A percentile compares a stretch with the other conserved stretches of the same genome.
Conservation (phyloP, 2,797 vertebrate species). For the Sebastes kiyomatsui region DNA sequence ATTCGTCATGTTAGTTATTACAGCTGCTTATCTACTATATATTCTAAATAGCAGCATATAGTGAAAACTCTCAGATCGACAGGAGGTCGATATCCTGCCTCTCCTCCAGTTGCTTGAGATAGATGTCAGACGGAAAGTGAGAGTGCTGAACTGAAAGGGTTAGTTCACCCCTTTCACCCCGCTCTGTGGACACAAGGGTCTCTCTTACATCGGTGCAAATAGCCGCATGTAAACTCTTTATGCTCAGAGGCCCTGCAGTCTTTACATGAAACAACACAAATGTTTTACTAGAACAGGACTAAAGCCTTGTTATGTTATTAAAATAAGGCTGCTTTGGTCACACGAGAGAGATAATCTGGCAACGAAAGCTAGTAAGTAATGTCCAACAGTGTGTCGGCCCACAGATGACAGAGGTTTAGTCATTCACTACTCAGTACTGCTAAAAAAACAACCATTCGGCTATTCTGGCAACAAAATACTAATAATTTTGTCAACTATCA, state of each 20-base stretch:
- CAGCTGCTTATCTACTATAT: not conserved
- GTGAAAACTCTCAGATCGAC: not conserved
- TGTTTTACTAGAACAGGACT: constrained; percentile 45
- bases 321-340: constrained; percentile 66
- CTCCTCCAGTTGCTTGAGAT: constrained; percentile 1
- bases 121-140: constrained; percentile 43
- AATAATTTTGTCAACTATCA: not conserved
- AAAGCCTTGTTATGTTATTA: constrained; percentile 61
- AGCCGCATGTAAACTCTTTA: constrained; percentile 2
- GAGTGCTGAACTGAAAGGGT: constrained; percentile 9
- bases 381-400: not conserved
- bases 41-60: not conserved
- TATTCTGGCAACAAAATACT: not conserved
- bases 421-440: not conserved
- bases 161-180: constrained; percentile 26
- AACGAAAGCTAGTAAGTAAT: constrained; percentile 34
- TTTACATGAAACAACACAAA: constrained; percentile 32
- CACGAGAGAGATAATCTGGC: constrained; percentile 51
- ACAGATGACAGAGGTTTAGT: not conserved
- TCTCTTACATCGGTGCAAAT: constrained; percentile 26
- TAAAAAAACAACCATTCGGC: not conserved
- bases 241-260: not conserved
- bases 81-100: not conserved
- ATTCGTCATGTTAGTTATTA: not conserved
- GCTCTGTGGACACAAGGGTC: not conserved